Evolutionary conservation across 2,797 vertebrate genomes (phyloP), one percentile per base, ranked within the genome.

Genomic region (Onychomys leucogaster): DNA sequence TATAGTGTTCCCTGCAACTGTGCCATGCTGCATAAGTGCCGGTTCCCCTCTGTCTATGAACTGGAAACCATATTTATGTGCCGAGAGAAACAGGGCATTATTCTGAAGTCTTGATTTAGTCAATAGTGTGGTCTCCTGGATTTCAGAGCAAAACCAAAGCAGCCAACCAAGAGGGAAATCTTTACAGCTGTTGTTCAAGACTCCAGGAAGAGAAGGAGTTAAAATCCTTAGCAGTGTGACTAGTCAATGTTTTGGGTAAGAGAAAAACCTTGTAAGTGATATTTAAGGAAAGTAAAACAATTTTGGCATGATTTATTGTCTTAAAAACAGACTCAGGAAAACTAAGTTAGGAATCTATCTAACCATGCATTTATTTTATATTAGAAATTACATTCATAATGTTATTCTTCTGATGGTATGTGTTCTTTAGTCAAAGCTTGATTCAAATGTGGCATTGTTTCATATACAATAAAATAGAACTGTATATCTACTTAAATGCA

Each of bases 201-300:
- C 90, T 97, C 78, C 67, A 92, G 52, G 69, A 82, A 17, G 55
- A 94, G 5, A 87, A 34, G 9, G 17, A 97, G 95, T 78, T 76
- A 96, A 95, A 97, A 93, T 57, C 83, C 97, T 96, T 92, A 78
- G 92, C 37, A 9, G 0, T 49, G 41, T 59, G 88, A 59, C 96
- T 95, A 84, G 94, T 97, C 95, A 94, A 80, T n/a, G 89, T 96
- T 97, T 98, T 96, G 97, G 84, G 94, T 94, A 94, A 96, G 89
- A 75, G 57, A 94, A 98, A 97, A 94, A 9, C 57, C 92, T 81
- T 92, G 85, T 37, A 55, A 88, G 41, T 89, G 76, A 95, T 92
- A 96, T 95, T 97, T 98, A 98, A 97, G 21, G 93, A 97, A 97
- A 98, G 87, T 91, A 98, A 98, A 98, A 94, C 63, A 81, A 90